Evolutionary conservation across 2,797 vertebrate species (phyloP).

Genomic region (Sebastes diaconus): DNA sequence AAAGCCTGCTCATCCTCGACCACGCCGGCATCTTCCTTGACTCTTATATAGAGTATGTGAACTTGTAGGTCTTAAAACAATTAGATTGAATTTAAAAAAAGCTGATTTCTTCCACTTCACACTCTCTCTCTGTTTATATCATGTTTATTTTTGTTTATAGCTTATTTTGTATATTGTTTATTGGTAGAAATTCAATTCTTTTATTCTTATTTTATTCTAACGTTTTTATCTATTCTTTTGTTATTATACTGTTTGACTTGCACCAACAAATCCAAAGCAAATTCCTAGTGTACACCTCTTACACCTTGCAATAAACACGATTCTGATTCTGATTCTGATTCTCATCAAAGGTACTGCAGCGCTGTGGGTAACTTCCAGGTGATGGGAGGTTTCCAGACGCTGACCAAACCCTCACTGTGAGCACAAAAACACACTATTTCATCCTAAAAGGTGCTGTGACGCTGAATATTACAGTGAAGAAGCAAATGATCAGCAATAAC

Average conservation of each 20-base stretch:
- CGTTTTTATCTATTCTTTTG: too few species aligned
- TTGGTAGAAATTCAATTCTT: too few species aligned
- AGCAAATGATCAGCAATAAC: not conserved
- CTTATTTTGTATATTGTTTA: too few species aligned
- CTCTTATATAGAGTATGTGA: conserved; percentile 87
- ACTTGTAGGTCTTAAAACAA: not conserved
- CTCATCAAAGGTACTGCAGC: conserved; percentile 84
- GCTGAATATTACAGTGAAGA: not conserved
- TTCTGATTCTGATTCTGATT: too few species aligned
- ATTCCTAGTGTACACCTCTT: too few species aligned
- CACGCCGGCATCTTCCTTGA: conserved; percentile 90
- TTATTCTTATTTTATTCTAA: too few species aligned
- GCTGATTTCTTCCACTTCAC: not conserved
- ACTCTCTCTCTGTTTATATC: not conserved
- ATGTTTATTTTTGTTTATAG: too few species aligned
- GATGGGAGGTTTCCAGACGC: conserved; percentile 92
- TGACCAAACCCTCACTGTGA: conserved; percentile 94
- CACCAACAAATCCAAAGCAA: too few species aligned
- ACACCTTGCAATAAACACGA: too few species aligned
- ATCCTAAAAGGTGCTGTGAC: not conserved
- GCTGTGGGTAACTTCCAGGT: conserved; percentile 90
- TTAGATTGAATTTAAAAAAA: not conserved
- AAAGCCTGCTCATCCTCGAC: conserved; percentile 89
- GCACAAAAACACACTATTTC: conserved; percentile 46
- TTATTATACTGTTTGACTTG: too few species aligned